phyloP scores from a whole-genome alignment of 2,888 invertebrate genomes.

The Cacoxenus indagator region DNA sequence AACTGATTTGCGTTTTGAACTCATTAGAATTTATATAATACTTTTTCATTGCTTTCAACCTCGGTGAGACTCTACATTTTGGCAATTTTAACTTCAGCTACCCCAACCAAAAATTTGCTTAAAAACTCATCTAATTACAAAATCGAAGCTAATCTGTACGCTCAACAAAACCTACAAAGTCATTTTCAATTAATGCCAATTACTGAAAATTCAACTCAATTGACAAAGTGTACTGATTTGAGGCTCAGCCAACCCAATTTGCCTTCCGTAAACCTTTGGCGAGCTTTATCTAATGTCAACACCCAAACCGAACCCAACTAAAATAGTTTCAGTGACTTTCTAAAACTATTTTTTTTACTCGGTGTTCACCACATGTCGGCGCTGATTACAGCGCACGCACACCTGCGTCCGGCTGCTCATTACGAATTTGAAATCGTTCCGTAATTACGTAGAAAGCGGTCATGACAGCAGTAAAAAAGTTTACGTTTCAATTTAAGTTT shows the following conservation, averaged over 20 bases:
- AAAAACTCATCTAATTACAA: neutral
- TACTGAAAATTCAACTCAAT: constrained; percentile 8
- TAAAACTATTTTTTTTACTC: too few species aligned
- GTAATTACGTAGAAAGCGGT: too few species aligned
- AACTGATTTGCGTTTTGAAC: neutral
- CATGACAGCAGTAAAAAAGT: neutral
- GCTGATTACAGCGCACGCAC: neutral
- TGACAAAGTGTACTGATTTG: constrained; percentile 13
- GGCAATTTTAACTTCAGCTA: too few species aligned
- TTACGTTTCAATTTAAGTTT: neutral
- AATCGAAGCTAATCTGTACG: neutral
- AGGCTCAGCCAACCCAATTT: neutral
- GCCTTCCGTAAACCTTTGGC: neutral
- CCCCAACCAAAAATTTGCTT: too few species aligned
- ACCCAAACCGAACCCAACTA: neutral
- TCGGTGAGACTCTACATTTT: too few species aligned
- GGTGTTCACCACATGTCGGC: neutral
- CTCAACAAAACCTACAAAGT: neutral
- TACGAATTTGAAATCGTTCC: too few species aligned
- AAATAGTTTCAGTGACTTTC: neutral
- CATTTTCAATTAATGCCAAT: constrained; percentile 19
- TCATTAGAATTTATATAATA: too few species aligned
- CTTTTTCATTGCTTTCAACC: too few species aligned
- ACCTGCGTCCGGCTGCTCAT: too few species aligned
- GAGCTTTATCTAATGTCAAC: neutral